phyloP scores from a whole-genome alignment of 2,888 invertebrate genomes.

The Heliconius erato region DNA sequence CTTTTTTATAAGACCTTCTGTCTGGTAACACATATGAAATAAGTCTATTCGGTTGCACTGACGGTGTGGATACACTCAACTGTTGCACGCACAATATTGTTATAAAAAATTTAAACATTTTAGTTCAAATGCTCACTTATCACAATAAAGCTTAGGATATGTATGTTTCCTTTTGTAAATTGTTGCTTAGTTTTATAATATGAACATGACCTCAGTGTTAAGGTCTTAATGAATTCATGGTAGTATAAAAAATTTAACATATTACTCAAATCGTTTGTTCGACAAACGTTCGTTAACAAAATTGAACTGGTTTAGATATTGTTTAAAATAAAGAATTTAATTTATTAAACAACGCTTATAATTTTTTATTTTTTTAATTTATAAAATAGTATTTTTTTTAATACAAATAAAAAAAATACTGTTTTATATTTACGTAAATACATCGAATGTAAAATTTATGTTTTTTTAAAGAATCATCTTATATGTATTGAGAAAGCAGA shows the following conservation, averaged over 20 bases:
- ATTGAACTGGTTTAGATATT: conserved; percentile 2
- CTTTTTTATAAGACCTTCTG: conserved; percentile 64
- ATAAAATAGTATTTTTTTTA: too few relatives aligned
- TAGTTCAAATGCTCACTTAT: conserved; percentile 51
- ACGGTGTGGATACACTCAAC: conserved; percentile 7
- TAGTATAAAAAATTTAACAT: conserved; percentile 47
- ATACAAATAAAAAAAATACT: too few relatives aligned
- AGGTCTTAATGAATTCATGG: conserved; percentile 62
- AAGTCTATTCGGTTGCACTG: conserved; percentile 54
- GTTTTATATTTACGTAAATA: too few relatives aligned
- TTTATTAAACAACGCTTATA: not conserved
- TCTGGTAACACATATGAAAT: conserved; percentile 66
- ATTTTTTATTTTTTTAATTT: too few relatives aligned
- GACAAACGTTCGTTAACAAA: too few relatives aligned
- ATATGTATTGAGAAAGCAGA: not conserved
- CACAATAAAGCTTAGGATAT: conserved; percentile 61
- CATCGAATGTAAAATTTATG: too few relatives aligned
- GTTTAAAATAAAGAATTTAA: not conserved
- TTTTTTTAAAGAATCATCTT: too few relatives aligned
- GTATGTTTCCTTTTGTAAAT: conserved; percentile 67
- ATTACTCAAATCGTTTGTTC: conserved; percentile 33
- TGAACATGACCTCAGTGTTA: conserved; percentile 72
- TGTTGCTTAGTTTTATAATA: conserved; percentile 75
- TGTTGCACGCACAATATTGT: conserved; percentile 32
- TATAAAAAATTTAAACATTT: conserved; percentile 43